These are phyloP conservation scores for Ailurus styani DNA, from an alignment of 2,113 vertebrate species.

Conservation along the genomic window DNA sequence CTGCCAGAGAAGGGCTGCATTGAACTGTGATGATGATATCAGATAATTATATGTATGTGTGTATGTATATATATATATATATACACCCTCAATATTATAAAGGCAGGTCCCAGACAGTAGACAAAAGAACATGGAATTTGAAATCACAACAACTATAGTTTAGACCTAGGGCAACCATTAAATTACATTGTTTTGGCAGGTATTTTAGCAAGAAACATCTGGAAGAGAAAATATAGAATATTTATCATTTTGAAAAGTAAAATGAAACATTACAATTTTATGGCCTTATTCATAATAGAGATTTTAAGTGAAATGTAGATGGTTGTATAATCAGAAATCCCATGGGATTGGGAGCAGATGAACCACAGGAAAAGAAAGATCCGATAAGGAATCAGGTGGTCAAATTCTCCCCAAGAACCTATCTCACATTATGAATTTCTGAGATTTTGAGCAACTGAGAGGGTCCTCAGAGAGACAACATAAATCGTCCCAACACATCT, in stretches of 20 bases:
- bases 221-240: background rate
- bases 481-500: rapidly evolving
- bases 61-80: no score
- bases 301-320: background rate
- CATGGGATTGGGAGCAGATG: background rate
- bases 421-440: background rate
- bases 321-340: background rate
- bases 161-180: background rate
- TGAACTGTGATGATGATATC: background rate
- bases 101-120: background rate
- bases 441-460: background rate
- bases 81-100: background rate
- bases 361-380: background rate
- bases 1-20: background rate
- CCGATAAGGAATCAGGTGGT: background rate
- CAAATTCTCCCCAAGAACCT: no score
- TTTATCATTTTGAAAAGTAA: background rate
- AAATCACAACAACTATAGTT: background rate
- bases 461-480: background rate
- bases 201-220: background rate
- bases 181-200: background rate
- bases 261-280: background rate
- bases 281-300: background rate
- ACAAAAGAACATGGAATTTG: background rate
- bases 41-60: background rate